Conservation (phyloP, 2,113 vertebrate genomes). For the Otus sunia region DNA sequence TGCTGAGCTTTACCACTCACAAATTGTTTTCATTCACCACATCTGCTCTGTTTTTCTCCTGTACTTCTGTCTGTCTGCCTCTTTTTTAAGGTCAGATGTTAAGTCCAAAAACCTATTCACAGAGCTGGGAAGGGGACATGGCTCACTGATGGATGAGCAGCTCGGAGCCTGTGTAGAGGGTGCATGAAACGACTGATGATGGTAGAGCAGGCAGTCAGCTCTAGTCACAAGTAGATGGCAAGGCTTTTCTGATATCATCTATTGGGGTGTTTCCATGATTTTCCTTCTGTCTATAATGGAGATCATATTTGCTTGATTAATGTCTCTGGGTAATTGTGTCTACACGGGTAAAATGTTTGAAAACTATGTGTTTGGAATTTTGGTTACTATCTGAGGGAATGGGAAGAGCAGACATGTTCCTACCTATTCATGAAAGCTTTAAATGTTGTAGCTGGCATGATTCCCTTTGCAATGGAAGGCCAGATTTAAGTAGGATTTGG, state of each 20-base stretch:
- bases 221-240: background rate
- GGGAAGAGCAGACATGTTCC: background rate
- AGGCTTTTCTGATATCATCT: background rate
- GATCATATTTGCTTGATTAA: background rate
- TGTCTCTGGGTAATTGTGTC: background rate
- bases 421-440: fast-evolving
- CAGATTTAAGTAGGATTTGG: background rate
- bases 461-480: background rate
- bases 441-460: background rate
- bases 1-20: background rate
- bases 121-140: background rate
- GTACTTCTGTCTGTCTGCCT: background rate
- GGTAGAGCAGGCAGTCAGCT: background rate
- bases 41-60: background rate
- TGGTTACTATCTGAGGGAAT: background rate
- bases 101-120: background rate
- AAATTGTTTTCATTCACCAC: fast-evolving
- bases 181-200: background rate
- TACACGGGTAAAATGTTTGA: background rate
- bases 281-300: background rate
- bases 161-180: background rate
- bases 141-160: background rate
- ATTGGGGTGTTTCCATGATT: background rate
- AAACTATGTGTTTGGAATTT: background rate
- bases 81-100: background rate